Percentiles rank a stretch among this genome's conserved stretches.
phyloP scores from a whole-genome alignment of 2,888 invertebrate genomes.

The Masnerella sp. region DNA sequence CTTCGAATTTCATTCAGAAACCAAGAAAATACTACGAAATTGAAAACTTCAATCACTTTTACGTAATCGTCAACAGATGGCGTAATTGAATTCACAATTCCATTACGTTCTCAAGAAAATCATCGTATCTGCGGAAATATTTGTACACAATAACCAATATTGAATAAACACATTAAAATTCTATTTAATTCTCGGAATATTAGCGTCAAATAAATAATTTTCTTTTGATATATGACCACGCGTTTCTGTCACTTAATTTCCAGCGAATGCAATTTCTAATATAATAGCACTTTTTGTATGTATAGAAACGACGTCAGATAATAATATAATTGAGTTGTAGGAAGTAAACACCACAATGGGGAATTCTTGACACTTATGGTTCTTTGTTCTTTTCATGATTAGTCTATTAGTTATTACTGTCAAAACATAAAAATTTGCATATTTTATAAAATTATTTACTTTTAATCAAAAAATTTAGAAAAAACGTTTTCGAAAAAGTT shows the following conservation, averaged over 20 bases:
- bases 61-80: too few relatives aligned
- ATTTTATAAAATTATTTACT: too few relatives aligned
- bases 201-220: background rate
- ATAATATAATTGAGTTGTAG: conserved; percentile 50
- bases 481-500: conserved; percentile 1
- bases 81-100: too few relatives aligned
- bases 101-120: too few relatives aligned
- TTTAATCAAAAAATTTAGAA: too few relatives aligned
- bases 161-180: background rate
- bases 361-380: conserved; percentile 45
- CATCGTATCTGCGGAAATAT: too few relatives aligned
- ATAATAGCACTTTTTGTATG: conserved; percentile 9
- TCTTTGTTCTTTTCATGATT: conserved; percentile 37
- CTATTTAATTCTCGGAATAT: background rate
- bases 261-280: background rate
- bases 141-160: too few relatives aligned
- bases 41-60: too few relatives aligned
- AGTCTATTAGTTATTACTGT: conserved; percentile 45
- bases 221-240: background rate
- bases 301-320: conserved; percentile 21
- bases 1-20: too few relatives aligned
- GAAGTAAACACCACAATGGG: conserved; percentile 44
- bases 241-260: background rate
- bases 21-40: too few relatives aligned
- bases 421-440: too few relatives aligned